Evolutionary conservation across 2,797 vertebrate genomes (phyloP), one percentile per base, ranked within the genome.

Genomic region (Poecilia picta): DNA sequence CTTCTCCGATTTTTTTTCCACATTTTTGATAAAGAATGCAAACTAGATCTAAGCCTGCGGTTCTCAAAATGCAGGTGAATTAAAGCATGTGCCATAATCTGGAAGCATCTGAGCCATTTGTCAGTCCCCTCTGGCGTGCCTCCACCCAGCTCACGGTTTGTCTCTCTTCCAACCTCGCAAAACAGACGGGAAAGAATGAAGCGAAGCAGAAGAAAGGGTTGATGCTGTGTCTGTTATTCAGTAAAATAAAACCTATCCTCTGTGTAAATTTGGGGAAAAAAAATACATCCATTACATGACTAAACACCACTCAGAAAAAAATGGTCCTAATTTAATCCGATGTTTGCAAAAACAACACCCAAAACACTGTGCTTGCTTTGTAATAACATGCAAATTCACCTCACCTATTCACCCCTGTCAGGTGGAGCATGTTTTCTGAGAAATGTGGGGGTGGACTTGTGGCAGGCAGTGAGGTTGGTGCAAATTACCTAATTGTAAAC

Each of bases 371-470:
- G 73, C 73, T 72, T 72, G 81, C 57, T 83, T 87, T 88, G 91
- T 85, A 91, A 87, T 75, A 80, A 87, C 87, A 94, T 93, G 92
- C 91, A 87, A 93, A 94, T 92, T 64, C 57, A 3, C 72, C 71
- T 91, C 89, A 93, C 92, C 92, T 92, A 72, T 90, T 92, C 90
- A 93, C 91, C 92, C 77, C 88, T 89, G 89, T 92, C 90, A 91
- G 83, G 81, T 83, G 83, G 84, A 91, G 86, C 91, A 92, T 86
- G 88, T 84, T 91, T 73, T 51, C 79, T 68, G 74, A 33, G 49
- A 82, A 85, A 81, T 62, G 84, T 82, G 76, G 86, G 89, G 81
- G 81, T 75, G 82, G 84, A 73, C 78, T 79, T 8, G 80, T 72
- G 33, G 86, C 80, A 49, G 71, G 74, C 82, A 86, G 87, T 75